Evolutionary conservation across 2,113 vertebrate species (phyloP).

Genomic region (Callorhinus ursinus): DNA sequence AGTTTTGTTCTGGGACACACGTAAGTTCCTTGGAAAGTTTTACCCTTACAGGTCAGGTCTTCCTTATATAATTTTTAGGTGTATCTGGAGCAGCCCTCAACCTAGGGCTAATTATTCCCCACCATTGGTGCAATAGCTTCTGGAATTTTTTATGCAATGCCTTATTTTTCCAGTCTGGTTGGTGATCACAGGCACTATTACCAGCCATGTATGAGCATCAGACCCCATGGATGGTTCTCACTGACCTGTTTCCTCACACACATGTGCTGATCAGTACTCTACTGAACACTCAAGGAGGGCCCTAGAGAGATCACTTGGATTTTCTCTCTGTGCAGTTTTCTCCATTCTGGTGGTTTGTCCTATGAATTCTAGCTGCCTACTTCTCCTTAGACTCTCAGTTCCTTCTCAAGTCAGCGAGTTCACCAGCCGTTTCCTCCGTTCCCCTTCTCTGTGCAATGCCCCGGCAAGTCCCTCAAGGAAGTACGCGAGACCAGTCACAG

Average conservation of each 20-base stretch:
- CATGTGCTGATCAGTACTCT: not conserved
- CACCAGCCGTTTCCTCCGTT: not conserved
- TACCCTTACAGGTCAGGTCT: not conserved
- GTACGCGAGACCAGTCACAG: not conserved
- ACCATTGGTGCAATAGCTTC: not conserved
- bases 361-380: not conserved
- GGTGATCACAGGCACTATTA: not conserved
- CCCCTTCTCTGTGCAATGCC: not conserved
- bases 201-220: not conserved
- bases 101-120: not conserved
- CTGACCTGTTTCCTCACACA: not conserved
- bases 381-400: not conserved
- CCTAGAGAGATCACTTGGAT: not conserved
- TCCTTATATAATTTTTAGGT: not conserved
- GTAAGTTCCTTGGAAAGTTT: slow-evolving; percentile 10
- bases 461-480: not conserved
- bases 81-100: not conserved
- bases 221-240: not conserved
- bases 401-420: not conserved
- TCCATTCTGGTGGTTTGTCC: not conserved
- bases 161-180: slow-evolving; percentile 4
- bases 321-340: not conserved
- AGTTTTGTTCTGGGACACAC: not conserved
- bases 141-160: not conserved
- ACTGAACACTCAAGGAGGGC: not conserved